phyloP scores from a whole-genome alignment of 2,888 invertebrate species.

The Bombylius discolor region DNA sequence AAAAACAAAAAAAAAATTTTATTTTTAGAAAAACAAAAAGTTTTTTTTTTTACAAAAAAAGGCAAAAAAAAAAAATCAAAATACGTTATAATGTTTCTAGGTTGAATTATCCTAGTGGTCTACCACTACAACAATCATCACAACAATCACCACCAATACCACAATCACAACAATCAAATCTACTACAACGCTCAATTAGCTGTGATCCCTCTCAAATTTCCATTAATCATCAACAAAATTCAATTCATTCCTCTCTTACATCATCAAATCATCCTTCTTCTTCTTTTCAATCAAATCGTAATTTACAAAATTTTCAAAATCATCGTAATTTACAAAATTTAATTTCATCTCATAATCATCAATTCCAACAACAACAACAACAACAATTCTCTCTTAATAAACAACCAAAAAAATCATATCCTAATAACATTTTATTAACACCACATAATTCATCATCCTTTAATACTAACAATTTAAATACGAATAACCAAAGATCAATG shows the following conservation, averaged over 20 bases:
- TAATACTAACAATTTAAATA: background rate
- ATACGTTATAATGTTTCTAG: slow-evolving; percentile 38
- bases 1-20: background rate
- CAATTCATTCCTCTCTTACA: slow-evolving; percentile 18
- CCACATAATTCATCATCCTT: background rate
- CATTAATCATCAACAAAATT: background rate
- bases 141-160: slow-evolving; percentile 24
- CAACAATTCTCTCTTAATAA: background rate
- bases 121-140: slow-evolving; percentile 29
- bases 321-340: no score
- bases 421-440: background rate
- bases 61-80: slow-evolving; percentile 15
- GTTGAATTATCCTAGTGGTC: slow-evolving; percentile 32
- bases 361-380: no score
- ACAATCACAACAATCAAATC: slow-evolving; percentile 20
- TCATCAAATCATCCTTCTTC: background rate
- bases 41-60: slow-evolving; percentile 8
- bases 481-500: background rate
- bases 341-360: no score
- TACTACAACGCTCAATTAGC: slow-evolving; percentile 17
- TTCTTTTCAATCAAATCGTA: no score
- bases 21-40: no score
- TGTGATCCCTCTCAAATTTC: slow-evolving; percentile 15
- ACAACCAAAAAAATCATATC: background rate
- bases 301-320: background rate